Base-by-base conservation (phyloP, 2,888 invertebrate species). In the Mycogona germanica region DNA sequence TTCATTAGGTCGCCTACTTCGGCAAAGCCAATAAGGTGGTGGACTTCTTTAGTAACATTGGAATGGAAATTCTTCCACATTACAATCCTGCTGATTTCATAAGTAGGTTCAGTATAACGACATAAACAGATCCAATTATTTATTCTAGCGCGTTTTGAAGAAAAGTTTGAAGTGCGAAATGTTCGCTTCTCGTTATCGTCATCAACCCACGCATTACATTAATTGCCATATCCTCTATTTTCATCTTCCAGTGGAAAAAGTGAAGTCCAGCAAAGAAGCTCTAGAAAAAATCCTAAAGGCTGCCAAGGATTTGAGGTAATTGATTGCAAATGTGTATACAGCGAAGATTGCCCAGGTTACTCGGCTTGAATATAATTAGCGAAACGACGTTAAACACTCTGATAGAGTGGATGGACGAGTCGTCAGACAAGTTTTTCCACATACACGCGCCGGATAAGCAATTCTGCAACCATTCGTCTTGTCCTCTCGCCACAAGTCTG, bases 11-110 rank as follows among this genome's bases (percentile, higher is more conserved):
- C 21, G 84, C 84, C 2, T 86, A 84, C 67, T 84, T 81, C 67
- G 86, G 86, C 9, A 78, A 80, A 60, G 79, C 80, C 25, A 73
- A 76, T 59, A 78, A 78, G 66, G 81, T 85, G 53, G 78, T 84
- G 40, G 76, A 79, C 61, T 82, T 82, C 66, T 86, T 86, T 67
- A 76, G 77, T 61, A 75, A 74, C 57, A 76, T 85, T 56, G 84
- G 83, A 52, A 74, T 85, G 56, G 75, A 77, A 58, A 79, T 85
- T 61, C 76, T 81, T 67, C 80, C 81, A 3, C 81, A 84, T 66
- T 86, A 84, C 66, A 87, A 87, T 72, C 85, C 85, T 47, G 86
- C 86, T n/a, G 86, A 87, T 68, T 85, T 84, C 66, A 81, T 83
- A 65, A 70, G 83, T 84, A 73, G 79, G 81, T 35, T n/a, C 46